phyloP scores from a whole-genome alignment of 2,113 vertebrate genomes.

The Syrmaticus mikado region DNA sequence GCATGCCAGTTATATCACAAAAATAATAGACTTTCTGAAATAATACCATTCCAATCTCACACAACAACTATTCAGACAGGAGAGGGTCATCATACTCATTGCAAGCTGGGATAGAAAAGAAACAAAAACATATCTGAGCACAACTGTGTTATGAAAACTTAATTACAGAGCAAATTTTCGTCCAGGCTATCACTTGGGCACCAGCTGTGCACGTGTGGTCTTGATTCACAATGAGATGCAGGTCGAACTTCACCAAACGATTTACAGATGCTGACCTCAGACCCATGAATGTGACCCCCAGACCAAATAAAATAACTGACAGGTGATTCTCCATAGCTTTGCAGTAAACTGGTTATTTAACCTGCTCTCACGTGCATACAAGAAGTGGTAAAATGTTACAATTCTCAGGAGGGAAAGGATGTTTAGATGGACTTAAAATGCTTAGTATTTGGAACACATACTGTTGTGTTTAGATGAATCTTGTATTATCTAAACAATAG shows the following conservation, averaged over 20 bases:
- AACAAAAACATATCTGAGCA: conserved; percentile 15
- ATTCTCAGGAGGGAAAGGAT: background rate
- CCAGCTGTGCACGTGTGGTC: background rate
- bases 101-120: conserved; percentile 5
- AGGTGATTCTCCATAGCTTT: background rate
- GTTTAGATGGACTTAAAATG: background rate
- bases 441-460: background rate
- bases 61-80: conserved; percentile 44
- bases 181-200: conserved; percentile 31
- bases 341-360: background rate
- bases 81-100: conserved; percentile 62
- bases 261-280: background rate
- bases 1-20: conserved; percentile 56
- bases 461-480: background rate
- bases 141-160: conserved; percentile 49
- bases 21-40: conserved; percentile 69
- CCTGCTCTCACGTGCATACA: background rate
- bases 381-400: background rate
- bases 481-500: background rate
- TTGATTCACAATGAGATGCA: background rate
- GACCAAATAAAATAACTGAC: background rate
- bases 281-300: background rate
- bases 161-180: conserved; percentile 50
- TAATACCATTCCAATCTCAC: conserved; percentile 51
- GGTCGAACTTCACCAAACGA: background rate